phyloP scores from a whole-genome alignment of 2,888 invertebrate genomes.

The Timema podura region DNA sequence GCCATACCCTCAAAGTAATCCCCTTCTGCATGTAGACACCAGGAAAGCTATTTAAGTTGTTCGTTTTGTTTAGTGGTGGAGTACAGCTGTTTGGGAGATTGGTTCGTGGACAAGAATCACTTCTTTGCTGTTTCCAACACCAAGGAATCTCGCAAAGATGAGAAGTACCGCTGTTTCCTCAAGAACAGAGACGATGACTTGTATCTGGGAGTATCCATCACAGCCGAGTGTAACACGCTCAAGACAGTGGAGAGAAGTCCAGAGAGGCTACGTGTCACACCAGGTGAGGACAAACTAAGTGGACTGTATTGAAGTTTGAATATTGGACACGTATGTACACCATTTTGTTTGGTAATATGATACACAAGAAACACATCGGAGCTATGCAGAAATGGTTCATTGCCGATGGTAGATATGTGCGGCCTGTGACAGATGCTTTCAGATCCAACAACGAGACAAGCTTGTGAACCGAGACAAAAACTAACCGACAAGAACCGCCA shows the following conservation, averaged over 20 bases:
- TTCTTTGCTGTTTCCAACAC: slow-evolving; percentile 97
- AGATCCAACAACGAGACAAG: too few relatives aligned
- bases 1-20: too few relatives aligned
- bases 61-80: slow-evolving; percentile 62
- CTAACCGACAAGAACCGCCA: too few relatives aligned
- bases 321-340: too few relatives aligned
- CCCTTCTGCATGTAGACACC: too few relatives aligned
- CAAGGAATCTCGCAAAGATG: slow-evolving; percentile 91
- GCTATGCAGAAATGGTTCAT: too few relatives aligned
- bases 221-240: slow-evolving; percentile 87
- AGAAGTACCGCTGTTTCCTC: slow-evolving; percentile 89
- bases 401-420: too few relatives aligned
- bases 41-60: background rate
- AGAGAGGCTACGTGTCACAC: slow-evolving; percentile 79
- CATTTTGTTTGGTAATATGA: too few relatives aligned
- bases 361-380: too few relatives aligned
- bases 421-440: too few relatives aligned
- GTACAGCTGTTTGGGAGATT: slow-evolving; percentile 89
- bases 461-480: too few relatives aligned
- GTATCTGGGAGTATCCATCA: slow-evolving; percentile 87
- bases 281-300: slow-evolving; percentile 52
- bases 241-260: slow-evolving; percentile 93
- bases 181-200: slow-evolving; percentile 92
- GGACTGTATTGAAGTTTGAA: too few relatives aligned
- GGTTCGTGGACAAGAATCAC: slow-evolving; percentile 94